A percentile compares a stretch with the other conserved stretches of the same genome.
Conservation (phyloP, 2,888 invertebrate species). For the Netelia virgata region DNA sequence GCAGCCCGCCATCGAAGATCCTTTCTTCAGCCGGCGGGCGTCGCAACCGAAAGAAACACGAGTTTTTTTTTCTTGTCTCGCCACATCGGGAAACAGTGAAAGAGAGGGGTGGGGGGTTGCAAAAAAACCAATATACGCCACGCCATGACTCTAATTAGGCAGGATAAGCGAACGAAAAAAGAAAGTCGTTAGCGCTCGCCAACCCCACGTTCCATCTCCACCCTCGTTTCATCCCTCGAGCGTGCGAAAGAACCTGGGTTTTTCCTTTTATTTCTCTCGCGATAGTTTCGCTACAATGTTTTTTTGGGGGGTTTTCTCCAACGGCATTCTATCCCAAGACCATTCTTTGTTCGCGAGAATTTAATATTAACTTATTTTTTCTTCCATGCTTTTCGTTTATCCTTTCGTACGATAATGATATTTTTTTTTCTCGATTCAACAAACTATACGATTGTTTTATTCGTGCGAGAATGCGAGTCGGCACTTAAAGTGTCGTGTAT, state of each 20-base stretch:
- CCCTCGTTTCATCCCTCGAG: background rate
- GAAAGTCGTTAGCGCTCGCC: conserved; percentile 36
- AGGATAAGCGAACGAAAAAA: conserved; percentile 41
- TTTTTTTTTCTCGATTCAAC: background rate
- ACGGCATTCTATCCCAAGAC: background rate
- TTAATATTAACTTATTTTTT: too few relatives aligned
- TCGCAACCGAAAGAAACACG: conserved; percentile 7
- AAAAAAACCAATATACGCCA: conserved; percentile 4
- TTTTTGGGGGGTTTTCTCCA: background rate
- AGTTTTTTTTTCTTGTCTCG: conserved; percentile 26
- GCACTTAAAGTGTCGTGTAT: too few relatives aligned
- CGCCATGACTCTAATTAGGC: conserved; percentile 54
- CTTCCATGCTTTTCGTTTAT: too few relatives aligned
- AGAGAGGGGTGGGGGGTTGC: background rate
- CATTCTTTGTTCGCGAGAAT: too few relatives aligned
- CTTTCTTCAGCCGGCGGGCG: conserved; percentile 14
- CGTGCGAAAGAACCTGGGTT: too few relatives aligned
- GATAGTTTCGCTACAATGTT: background rate
- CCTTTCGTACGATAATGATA: too few relatives aligned
- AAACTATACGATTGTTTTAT: background rate
- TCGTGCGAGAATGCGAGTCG: too few relatives aligned
- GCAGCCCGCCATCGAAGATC: conserved; percentile 1
- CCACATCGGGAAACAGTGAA: conserved; percentile 21
- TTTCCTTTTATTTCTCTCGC: background rate
- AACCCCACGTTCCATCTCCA: background rate